Evolutionary conservation across 2,113 vertebrate species (phyloP).

Genomic region (Peromyscus californicus): DNA sequence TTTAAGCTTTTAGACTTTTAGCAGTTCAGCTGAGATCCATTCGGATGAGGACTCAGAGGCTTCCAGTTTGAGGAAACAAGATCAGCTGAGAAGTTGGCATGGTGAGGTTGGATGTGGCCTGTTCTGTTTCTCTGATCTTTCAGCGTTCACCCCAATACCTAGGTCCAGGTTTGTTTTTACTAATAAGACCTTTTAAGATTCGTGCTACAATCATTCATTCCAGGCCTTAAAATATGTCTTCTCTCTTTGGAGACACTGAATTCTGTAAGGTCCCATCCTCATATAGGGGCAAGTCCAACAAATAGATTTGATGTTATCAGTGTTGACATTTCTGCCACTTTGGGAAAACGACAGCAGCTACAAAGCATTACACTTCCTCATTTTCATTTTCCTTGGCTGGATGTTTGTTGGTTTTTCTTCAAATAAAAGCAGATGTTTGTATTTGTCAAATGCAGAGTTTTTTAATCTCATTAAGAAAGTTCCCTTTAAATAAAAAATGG

Average conservation of each 20-base stretch:
- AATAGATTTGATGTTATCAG: background rate
- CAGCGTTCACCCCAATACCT: too few species aligned
- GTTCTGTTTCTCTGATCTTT: too few species aligned
- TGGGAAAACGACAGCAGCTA: background rate
- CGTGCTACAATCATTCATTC: background rate
- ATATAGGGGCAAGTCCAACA: background rate
- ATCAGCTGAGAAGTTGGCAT: too few species aligned
- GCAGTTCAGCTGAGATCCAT: too few species aligned
- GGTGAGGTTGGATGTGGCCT: too few species aligned
- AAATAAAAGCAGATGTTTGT: background rate
- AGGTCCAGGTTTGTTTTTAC: too few species aligned
- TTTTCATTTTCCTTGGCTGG: background rate
- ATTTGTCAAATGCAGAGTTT: background rate
- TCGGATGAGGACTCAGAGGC: too few species aligned
- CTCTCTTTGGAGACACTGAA: background rate
- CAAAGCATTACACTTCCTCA: background rate
- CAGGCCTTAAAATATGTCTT: background rate
- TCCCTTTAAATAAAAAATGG: background rate
- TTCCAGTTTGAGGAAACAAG: too few species aligned
- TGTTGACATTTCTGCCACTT: background rate
- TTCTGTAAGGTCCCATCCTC: background rate
- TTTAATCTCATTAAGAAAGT: background rate
- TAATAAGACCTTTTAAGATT: too few species aligned
- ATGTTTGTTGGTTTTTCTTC: background rate
- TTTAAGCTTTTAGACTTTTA: too few species aligned